Evolutionary conservation across 2,888 invertebrate species (phyloP).

Genomic region (Unio pictorum): DNA sequence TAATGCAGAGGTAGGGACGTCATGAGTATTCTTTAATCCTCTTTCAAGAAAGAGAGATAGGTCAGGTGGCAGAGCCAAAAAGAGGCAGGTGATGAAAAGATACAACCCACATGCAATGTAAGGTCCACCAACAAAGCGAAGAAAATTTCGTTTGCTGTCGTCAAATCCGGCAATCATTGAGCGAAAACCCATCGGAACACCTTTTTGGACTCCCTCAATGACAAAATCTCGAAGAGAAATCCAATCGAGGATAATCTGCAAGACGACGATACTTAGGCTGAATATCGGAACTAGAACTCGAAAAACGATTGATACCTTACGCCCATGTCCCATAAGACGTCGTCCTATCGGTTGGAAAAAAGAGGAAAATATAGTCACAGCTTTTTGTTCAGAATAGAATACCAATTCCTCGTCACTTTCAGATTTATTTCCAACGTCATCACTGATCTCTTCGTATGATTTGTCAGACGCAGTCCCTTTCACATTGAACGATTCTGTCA

Average conservation of each 20-base stretch:
- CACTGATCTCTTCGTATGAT: neutral
- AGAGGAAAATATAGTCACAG: neutral
- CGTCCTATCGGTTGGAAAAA: too few species aligned
- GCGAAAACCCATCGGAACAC: slow-evolving; percentile 34
- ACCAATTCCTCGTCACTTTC: neutral
- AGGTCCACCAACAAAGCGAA: slow-evolving; percentile 29
- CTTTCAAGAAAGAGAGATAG: slow-evolving; percentile 14
- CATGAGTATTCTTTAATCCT: slow-evolving; percentile 14
- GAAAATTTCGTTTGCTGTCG: slow-evolving; percentile 27
- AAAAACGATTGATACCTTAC: slow-evolving; percentile 7
- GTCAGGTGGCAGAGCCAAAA: slow-evolving; percentile 21
- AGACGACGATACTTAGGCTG: slow-evolving; percentile 17
- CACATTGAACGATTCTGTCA: too few species aligned
- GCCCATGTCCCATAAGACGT: neutral
- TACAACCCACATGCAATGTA: slow-evolving; percentile 23
- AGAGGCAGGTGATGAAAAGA: slow-evolving; percentile 12
- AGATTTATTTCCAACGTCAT: neutral
- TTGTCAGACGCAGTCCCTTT: too few species aligned
- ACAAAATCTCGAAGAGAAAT: slow-evolving; percentile 17
- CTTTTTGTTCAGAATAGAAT: neutral
- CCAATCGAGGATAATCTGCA: slow-evolving; percentile 29
- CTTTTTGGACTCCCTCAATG: slow-evolving; percentile 20
- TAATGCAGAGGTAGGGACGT: slow-evolving; percentile 7
- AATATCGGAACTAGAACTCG: slow-evolving; percentile 18
- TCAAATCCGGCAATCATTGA: slow-evolving; percentile 33